Evolutionary conservation across 2,113 vertebrate species (phyloP).

Genomic region (Microtus pennsylvanicus): DNA sequence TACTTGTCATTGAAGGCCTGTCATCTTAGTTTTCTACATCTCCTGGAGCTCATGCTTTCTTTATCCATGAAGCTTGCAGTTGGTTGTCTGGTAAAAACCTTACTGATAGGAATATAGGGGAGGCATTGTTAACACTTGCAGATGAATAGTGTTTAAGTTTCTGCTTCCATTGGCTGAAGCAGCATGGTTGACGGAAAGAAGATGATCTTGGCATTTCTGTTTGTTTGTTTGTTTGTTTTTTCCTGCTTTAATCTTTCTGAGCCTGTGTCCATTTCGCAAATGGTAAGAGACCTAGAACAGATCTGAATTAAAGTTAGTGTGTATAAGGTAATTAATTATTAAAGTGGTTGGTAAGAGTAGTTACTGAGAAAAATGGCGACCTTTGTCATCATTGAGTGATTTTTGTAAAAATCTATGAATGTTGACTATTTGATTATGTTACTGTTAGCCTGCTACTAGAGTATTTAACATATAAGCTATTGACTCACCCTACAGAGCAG

Average conservation of each 20-base stretch:
- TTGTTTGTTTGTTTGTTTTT: neutral
- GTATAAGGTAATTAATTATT: neutral
- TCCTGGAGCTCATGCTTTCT: neutral
- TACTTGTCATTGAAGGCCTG: neutral
- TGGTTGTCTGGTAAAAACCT: neutral
- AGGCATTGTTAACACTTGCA: neutral
- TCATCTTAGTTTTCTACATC: slow-evolving; percentile 31
- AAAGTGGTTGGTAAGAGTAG: neutral
- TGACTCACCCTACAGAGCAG: neutral
- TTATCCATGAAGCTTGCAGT: neutral
- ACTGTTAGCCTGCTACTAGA: neutral
- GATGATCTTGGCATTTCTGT: neutral
- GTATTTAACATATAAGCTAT: neutral
- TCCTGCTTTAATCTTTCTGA: slow-evolving; percentile 1
- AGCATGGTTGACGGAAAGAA: neutral
- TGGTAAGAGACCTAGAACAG: neutral
- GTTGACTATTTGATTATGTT: neutral
- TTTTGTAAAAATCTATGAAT: neutral
- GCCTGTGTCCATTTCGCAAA: neutral
- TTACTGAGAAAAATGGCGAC: slow-evolving; percentile 21
- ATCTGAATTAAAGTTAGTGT: neutral
- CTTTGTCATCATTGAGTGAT: slow-evolving; percentile 6
- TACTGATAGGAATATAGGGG: neutral
- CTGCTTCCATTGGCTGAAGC: neutral
- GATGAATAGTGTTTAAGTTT: neutral